Evolutionary conservation across 1,140 invertebrate genomes (phyloP), one percentile per base, ranked within the genome.

Genomic region (Trinorchestia longiramus): DNA sequence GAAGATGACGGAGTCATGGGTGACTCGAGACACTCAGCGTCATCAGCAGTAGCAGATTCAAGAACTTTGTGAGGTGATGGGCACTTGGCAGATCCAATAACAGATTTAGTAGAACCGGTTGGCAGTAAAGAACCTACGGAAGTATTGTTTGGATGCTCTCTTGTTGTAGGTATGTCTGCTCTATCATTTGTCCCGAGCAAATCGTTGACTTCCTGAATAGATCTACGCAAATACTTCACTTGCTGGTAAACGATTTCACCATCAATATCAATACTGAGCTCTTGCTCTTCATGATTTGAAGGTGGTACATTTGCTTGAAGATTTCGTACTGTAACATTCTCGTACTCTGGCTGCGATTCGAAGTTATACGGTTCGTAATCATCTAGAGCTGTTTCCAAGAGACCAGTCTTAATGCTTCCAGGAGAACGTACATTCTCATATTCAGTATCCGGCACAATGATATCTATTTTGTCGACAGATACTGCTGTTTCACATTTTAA

Each of bases 151-250:
- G 88, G 36, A 36, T 42, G 43, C 43, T 91, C 88, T 42, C 41
- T 42, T 43, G 41, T 91, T 15, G 40, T 36, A 41, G 19, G 6
- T 94, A 11, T 43, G 40, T 47, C 44, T 6, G 4, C 3, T 94
- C 47, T 94, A 6, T 96, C 92, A 91, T 96, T 95, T 40, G 77
- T 96, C 42, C 90, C 95, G 42, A 98, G 97, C 97, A 98, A 97
- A 47, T 98, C 98, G 97, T 98, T 98, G 0, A 98, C 98, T 97
- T 98, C 98, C 95, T 98, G 98, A 95, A 98, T 98, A 42, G 98
- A 98, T 96, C 98, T 97, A 62, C 98, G 97, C 96, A 98, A 98
- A 96, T 98, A 98, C 97, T 98, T 98, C 0, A 98, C 98, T 97
- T 98, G 98, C 97, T 98, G 98, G 97, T 98, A 98, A 0, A 98